Percentiles rank a stretch among this genome's conserved stretches.
phyloP scores from a whole-genome alignment of 53 echinoderm and acorn worm genomes.

The Astropecten irregularis region DNA sequence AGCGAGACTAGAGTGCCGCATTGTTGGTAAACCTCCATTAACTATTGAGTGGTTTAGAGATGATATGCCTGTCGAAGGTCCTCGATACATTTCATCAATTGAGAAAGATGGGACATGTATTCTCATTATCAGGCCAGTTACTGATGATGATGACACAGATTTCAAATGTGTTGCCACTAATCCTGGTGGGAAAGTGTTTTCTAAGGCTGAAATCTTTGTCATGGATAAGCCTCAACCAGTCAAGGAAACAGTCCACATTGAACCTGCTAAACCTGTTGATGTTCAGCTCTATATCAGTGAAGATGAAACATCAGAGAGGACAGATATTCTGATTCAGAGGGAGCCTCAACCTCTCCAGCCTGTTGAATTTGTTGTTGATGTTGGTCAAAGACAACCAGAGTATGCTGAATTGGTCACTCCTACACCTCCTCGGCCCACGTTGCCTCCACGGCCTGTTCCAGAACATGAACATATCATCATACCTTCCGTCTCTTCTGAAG shows the following conservation, averaged over 20 bases:
- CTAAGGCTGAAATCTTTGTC: slow-evolving; percentile 82
- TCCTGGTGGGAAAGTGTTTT: slow-evolving; percentile 77
- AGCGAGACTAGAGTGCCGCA: slow-evolving; percentile 70
- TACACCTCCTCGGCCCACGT: slow-evolving; percentile 1
- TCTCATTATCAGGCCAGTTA: slow-evolving; percentile 81
- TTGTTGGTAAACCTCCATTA: slow-evolving; percentile 73
- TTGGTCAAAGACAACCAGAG: slow-evolving; percentile 40
- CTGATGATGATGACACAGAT: slow-evolving; percentile 88
- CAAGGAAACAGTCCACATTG: no score
- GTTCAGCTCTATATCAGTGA: slow-evolving; percentile 39
- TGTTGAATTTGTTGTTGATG: slow-evolving; percentile 73
- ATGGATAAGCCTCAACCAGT: slow-evolving; percentile 38
- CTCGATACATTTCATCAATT: slow-evolving; percentile 70
- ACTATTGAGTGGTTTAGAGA: slow-evolving; percentile 75
- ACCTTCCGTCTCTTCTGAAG: slow-evolving; percentile 1
- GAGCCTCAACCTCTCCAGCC: slow-evolving; percentile 70
- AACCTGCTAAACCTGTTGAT: slow-evolving; percentile 7
- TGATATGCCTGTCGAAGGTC: slow-evolving; percentile 67
- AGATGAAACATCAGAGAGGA: slow-evolving; percentile 30
- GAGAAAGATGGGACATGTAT: slow-evolving; percentile 79
- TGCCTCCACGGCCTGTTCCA: slow-evolving; percentile 27
- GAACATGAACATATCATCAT: slow-evolving; percentile 40
- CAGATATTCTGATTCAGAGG: slow-evolving; percentile 67
- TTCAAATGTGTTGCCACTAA: slow-evolving; percentile 86
- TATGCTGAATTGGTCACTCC: slow-evolving; percentile 45